A percentile compares a stretch with the other conserved stretches of the same genome.
Evolutionary conservation across 1,140 invertebrate genomes (phyloP).

Genomic region (Pachypeltis micranthus): DNA sequence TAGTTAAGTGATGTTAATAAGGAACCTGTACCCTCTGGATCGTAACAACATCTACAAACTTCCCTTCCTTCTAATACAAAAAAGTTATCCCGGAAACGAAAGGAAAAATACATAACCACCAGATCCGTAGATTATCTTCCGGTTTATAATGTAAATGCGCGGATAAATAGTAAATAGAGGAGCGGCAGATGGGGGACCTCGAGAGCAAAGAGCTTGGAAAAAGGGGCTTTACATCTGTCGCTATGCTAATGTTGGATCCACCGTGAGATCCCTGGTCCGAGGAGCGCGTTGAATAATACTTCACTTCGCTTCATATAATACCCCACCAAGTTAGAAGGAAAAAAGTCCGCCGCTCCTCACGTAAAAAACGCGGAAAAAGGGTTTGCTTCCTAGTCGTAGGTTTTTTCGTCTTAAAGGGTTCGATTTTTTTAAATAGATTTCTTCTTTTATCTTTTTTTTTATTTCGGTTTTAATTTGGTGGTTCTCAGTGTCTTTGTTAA

Average conservation of each 20-base stretch:
- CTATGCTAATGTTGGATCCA: constrained; percentile 6
- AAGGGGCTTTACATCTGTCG: background rate
- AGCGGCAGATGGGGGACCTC: background rate
- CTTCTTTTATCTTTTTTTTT: background rate
- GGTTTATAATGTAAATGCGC: background rate
- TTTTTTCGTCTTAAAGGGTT: background rate
- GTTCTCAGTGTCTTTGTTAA: constrained; percentile 7
- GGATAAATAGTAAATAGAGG: constrained; percentile 1
- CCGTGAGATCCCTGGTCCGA: constrained; percentile 7
- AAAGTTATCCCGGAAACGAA: no score
- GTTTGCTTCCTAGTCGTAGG: constrained; percentile 4
- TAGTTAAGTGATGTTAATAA: no score
- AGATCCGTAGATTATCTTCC: constrained; percentile 13
- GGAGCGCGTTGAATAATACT: no score
- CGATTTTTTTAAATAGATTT: background rate
- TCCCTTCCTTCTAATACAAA: no score
- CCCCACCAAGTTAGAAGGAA: no score
- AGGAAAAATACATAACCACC: no score
- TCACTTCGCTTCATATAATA: no score
- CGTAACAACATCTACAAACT: no score
- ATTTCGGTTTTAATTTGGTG: background rate
- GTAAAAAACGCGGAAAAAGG: constrained; percentile 11
- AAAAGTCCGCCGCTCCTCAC: background rate
- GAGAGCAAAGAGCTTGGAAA: background rate
- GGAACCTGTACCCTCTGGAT: no score